Base-by-base conservation (phyloP, 2,888 invertebrate species). In the Drymonia ruficornis region DNA sequence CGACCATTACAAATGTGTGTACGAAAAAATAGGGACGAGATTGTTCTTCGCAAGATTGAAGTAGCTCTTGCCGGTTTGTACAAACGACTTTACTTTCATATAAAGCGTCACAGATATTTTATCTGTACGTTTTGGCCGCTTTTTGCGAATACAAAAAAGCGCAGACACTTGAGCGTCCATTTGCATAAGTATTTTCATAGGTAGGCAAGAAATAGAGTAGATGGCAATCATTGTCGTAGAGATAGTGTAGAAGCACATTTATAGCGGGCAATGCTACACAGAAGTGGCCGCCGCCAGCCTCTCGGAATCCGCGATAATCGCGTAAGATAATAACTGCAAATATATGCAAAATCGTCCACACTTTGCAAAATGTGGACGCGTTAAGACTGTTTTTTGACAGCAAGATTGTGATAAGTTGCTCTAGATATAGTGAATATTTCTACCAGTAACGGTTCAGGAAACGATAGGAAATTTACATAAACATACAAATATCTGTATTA, bases 231-330 rank as follows among this genome's bases (percentile, higher is more conserved):
- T 63, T 65, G 71, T 69, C 62, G 63, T 65, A 63, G 66, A 75
- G 72, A 68, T 71, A 63, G 59, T 63, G 69, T 59, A 66, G 64
- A 61, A 68, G 64, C 67, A 63, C 70, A 67, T 72, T 73, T 70
- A 58, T 55, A 61, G 63, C 58, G n/a, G 28, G 13, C 13, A n/a
- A n/a, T 38, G 31, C 60, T 67, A 56, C 70, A 55, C 67, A 55
- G 66, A 72, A 76, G 73, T 72, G 74, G 54, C 56, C 55, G 61
- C 63, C 61, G 56, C 66, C 71, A 58, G 54, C 67, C 61, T 66
- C 61, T 65, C 53, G 58, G 56, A 72, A 70, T 73, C 67, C 61
- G 52, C 61, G 79, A 82, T 83, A 67, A 78, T 75, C 70, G 47
- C 52, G 46, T 46, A 34, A 70, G 77, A 80, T 81, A 49, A 57